A percentile compares a stretch with the other conserved stretches of the same genome.
These are phyloP conservation scores for Halcyon badia DNA, from an alignment of 2,797 vertebrate genomes.

Conservation along the genomic window DNA sequence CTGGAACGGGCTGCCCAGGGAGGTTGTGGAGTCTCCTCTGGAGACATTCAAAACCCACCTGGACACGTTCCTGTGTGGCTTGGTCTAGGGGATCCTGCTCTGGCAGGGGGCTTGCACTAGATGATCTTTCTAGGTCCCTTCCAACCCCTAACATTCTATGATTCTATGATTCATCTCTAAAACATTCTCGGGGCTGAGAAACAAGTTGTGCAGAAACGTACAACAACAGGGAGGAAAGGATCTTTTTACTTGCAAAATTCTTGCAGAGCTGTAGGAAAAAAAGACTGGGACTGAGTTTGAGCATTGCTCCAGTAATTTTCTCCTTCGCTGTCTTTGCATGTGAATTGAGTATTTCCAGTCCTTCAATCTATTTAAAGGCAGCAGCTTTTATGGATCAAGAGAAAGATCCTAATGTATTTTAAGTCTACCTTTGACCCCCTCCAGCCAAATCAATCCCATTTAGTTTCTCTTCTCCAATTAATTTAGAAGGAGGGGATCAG, in stretches of 20 bases:
- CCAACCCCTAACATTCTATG: no score
- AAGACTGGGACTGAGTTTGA: not conserved
- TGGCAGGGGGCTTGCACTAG: no score
- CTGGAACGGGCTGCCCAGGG: no score
- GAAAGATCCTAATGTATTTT: not conserved
- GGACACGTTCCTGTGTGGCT: no score
- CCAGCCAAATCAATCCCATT: conserved; percentile 9
- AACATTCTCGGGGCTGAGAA: not conserved
- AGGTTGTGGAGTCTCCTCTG: no score
- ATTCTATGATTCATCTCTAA: not conserved
- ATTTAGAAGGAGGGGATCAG: not conserved
- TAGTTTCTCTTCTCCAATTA: conserved; percentile 5
- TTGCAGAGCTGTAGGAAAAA: not conserved
- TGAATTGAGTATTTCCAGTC: not conserved
- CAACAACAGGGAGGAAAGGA: not conserved
- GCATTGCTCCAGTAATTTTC: not conserved
- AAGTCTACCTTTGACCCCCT: conserved; percentile 1
- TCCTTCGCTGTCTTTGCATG: not conserved
- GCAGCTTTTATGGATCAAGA: not conserved
- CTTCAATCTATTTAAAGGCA: not conserved
- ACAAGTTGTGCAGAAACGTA: not conserved
- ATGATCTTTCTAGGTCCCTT: no score
- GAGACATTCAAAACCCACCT: no score
- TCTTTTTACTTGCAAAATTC: not conserved
- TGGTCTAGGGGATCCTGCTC: no score